These are phyloP conservation scores for Sinotaia quadrata DNA, from an alignment of 2,888 invertebrate genomes.

Conservation along the genomic window DNA sequence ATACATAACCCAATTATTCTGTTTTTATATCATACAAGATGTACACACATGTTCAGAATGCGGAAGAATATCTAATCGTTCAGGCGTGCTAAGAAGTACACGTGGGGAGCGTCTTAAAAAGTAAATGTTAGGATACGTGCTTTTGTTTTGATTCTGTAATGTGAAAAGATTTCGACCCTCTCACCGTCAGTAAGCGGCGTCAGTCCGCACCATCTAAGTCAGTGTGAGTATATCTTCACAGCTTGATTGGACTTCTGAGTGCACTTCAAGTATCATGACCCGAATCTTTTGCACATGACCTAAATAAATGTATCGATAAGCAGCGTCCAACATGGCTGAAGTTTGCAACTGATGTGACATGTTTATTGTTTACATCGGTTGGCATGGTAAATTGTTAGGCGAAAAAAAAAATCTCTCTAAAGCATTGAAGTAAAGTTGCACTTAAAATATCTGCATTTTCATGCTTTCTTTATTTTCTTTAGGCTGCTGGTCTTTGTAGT, in stretches of 20 bases:
- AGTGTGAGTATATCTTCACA: background rate
- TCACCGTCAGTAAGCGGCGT: background rate
- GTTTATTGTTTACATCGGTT: no score
- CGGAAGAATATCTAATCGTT: background rate
- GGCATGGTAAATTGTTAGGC: no score
- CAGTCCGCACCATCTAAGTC: background rate
- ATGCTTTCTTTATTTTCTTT: no score
- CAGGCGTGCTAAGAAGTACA: background rate
- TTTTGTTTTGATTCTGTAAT: background rate
- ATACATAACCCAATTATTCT: no score
- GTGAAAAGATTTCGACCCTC: background rate
- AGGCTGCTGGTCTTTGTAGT: no score
- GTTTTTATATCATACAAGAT: no score
- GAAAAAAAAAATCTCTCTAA: no score
- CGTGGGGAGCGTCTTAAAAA: background rate
- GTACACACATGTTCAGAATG: no score
- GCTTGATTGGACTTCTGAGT: background rate
- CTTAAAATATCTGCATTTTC: no score
- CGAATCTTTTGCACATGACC: background rate
- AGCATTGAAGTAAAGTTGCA: no score
- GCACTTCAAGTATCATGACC: background rate
- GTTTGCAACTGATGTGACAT: no score
- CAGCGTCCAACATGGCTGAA: conserved; percentile 7
- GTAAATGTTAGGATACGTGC: background rate
- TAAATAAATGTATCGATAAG: background rate